These are phyloP conservation scores for Nasonia vitripennis DNA, from an alignment of 1,140 invertebrate species.

Conservation along the genomic window DNA sequence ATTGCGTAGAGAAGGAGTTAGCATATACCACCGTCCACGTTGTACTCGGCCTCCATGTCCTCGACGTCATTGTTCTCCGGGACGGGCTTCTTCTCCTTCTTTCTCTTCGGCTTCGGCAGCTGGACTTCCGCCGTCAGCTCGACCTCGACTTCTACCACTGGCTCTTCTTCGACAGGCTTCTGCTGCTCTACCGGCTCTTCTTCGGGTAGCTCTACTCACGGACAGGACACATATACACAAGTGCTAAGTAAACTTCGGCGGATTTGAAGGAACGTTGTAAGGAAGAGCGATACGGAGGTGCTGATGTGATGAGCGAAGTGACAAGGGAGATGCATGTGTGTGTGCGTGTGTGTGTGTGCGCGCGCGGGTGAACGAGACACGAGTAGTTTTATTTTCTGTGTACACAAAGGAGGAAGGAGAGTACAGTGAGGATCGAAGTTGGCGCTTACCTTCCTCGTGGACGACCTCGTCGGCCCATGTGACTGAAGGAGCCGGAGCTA, in stretches of 20 bases:
- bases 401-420: not conserved
- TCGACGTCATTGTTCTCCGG: slow-evolving; percentile 10
- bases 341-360: too few relatives aligned
- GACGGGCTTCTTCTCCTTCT: slow-evolving; percentile 15
- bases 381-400: not conserved
- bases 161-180: not conserved
- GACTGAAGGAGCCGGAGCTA: slow-evolving; percentile 29
- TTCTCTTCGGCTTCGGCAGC: slow-evolving; percentile 11
- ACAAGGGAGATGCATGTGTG: too few relatives aligned
- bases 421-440: not conserved
- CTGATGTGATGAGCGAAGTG: too few relatives aligned
- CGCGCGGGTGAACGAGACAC: not conserved
- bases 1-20: not conserved
- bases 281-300: not conserved
- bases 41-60: slow-evolving; percentile 23
- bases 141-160: not conserved
- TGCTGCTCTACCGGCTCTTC: not conserved
- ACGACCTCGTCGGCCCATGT: slow-evolving; percentile 23
- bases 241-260: slow-evolving; percentile 18
- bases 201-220: slow-evolving; percentile 42
- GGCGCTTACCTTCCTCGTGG: slow-evolving; percentile 44
- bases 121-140: not conserved
- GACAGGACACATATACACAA: slow-evolving; percentile 30
- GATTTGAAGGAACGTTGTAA: not conserved
- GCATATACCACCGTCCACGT: slow-evolving; percentile 41